These are phyloP conservation scores for Pyxicephalus adspersus DNA, from an alignment of 2,113 vertebrate genomes.

Conservation along the genomic window DNA sequence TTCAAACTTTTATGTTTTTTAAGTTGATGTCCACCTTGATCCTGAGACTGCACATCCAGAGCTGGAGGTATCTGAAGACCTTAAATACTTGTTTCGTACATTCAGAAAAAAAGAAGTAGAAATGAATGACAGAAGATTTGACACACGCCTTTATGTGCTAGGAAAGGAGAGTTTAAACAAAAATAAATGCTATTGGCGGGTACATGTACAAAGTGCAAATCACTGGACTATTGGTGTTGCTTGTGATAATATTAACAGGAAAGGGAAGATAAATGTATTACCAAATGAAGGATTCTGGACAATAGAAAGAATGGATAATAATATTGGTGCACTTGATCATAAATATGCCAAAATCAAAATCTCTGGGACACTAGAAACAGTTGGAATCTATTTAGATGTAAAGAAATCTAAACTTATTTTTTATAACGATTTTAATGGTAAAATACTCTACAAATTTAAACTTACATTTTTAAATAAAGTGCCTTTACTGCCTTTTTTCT, in stretches of 20 bases:
- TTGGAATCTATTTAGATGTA: neutral
- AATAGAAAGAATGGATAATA: neutral
- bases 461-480: neutral
- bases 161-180: neutral
- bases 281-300: neutral
- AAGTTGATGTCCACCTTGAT: constrained; percentile 3
- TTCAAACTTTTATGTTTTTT: neutral
- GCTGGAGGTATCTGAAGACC: neutral
- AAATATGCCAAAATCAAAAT: neutral
- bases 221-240: constrained; percentile 29
- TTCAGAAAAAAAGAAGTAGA: neutral
- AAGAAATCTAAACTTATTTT: neutral
- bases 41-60: constrained; percentile 25
- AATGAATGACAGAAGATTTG: constrained; percentile 7
- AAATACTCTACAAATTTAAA: neutral
- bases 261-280: constrained; percentile 8
- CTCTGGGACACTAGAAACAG: too few relatives aligned
- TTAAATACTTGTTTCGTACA: neutral
- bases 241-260: neutral
- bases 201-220: neutral
- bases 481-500: constrained; percentile 1
- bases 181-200: neutral
- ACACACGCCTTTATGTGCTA: constrained; percentile 22
- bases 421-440: neutral
- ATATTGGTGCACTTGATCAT: neutral